Conservation (phyloP, 2,888 invertebrate genomes). For the Marronus borbonicus region DNA sequence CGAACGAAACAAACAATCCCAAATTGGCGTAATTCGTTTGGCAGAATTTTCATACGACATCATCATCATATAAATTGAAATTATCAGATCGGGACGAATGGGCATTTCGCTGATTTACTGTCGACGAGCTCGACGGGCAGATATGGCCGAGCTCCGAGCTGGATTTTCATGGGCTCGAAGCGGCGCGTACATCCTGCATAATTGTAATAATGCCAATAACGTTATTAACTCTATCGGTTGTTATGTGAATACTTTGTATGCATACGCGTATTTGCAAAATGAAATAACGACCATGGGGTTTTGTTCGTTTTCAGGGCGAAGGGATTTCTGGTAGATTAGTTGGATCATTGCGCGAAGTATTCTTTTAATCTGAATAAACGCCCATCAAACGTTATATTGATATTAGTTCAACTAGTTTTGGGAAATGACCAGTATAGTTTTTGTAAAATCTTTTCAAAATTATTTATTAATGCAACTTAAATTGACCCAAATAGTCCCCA, state of each 20-base stretch:
- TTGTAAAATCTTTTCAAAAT: too few relatives aligned
- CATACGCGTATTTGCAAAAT: neutral
- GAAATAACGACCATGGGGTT: too few relatives aligned
- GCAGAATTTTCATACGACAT: conserved; percentile 38
- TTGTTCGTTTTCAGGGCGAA: neutral
- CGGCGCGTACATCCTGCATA: neutral
- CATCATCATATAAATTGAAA: conserved; percentile 50
- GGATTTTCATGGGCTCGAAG: neutral
- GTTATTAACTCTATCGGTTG: conserved; percentile 17
- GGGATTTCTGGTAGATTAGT: neutral
- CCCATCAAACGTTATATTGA: too few relatives aligned
- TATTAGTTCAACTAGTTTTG: too few relatives aligned
- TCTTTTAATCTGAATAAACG: neutral
- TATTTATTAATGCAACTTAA: too few relatives aligned
- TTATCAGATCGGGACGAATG: conserved; percentile 34
- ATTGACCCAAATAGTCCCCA: too few relatives aligned
- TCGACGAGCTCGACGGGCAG: neutral
- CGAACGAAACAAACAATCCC: conserved; percentile 26
- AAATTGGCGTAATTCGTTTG: conserved; percentile 38
- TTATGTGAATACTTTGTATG: neutral
- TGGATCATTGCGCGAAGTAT: neutral
- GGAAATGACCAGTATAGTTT: too few relatives aligned
- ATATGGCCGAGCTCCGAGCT: neutral
- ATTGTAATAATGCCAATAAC: conserved; percentile 19
- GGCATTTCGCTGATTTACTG: conserved; percentile 26